Conservation (phyloP, 2,888 invertebrate species). For the Protonemura montana region DNA sequence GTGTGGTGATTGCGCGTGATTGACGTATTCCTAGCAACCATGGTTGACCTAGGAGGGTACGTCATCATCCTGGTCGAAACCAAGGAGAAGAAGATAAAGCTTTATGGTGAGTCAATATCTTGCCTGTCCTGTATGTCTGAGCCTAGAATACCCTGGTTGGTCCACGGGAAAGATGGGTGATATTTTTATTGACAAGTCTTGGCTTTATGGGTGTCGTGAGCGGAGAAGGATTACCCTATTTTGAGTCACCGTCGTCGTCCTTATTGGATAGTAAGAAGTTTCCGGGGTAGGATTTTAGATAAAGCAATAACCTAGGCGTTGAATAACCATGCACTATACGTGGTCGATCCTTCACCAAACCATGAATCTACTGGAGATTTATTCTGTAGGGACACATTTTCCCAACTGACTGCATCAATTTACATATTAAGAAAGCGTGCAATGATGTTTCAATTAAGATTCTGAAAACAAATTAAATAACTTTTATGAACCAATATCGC, state of each 20-base stretch:
- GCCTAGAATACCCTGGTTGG: too few relatives aligned
- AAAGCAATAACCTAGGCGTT: not conserved
- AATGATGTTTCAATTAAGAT: too few relatives aligned
- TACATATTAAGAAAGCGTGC: too few relatives aligned
- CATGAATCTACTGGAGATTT: not conserved
- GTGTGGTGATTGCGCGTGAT: conserved; percentile 41
- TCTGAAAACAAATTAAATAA: too few relatives aligned
- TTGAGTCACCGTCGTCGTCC: not conserved
- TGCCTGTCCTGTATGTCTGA: not conserved
- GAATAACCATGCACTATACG: not conserved
- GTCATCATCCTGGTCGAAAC: conserved; percentile 94
- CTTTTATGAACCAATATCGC: too few relatives aligned
- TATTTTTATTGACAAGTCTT: not conserved
- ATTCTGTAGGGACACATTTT: too few relatives aligned
- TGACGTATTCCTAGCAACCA: conserved; percentile 55
- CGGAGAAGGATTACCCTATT: not conserved
- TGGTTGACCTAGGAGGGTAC: conserved; percentile 93
- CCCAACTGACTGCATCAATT: too few relatives aligned
- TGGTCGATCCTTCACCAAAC: not conserved
- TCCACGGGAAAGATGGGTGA: not conserved
- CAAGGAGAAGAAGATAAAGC: conserved; percentile 91
- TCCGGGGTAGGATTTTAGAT: not conserved
- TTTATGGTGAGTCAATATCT: conserved; percentile 74
- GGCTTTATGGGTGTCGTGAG: not conserved
- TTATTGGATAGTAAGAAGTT: not conserved